Evolutionary conservation across 2,113 vertebrate species (phyloP).

Genomic region (Pongo pygmaeus): DNA sequence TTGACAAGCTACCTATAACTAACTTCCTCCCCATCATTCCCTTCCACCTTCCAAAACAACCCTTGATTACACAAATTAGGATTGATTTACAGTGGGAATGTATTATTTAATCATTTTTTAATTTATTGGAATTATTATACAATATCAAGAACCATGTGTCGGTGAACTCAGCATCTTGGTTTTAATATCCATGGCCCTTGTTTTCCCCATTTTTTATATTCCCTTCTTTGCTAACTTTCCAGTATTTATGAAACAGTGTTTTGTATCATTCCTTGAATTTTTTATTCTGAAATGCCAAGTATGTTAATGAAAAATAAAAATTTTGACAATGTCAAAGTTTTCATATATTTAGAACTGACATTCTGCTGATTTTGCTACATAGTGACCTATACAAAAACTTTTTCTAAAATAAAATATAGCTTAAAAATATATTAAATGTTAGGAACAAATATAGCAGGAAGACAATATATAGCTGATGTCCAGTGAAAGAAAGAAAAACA

Average conservation of each 20-base stretch:
- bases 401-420: neutral
- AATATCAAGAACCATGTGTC: neutral
- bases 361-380: neutral
- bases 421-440: neutral
- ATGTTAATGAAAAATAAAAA: neutral
- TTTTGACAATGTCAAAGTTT: neutral
- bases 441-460: neutral
- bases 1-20: neutral
- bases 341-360: neutral
- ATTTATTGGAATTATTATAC: neutral
- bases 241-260: conserved; percentile 9
- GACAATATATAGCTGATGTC: neutral
- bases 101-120: neutral
- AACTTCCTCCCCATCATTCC: neutral
- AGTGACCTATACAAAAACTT: neutral
- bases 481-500: neutral
- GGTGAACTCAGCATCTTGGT: neutral
- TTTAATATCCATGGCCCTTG: neutral
- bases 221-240: neutral
- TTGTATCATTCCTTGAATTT: neutral
- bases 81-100: neutral
- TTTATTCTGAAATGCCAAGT: neutral
- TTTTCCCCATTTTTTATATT: conserved; percentile 20
- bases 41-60: neutral
- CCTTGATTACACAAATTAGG: neutral